phyloP scores from a whole-genome alignment of 2,888 invertebrate genomes.

The Doris montereyensis region DNA sequence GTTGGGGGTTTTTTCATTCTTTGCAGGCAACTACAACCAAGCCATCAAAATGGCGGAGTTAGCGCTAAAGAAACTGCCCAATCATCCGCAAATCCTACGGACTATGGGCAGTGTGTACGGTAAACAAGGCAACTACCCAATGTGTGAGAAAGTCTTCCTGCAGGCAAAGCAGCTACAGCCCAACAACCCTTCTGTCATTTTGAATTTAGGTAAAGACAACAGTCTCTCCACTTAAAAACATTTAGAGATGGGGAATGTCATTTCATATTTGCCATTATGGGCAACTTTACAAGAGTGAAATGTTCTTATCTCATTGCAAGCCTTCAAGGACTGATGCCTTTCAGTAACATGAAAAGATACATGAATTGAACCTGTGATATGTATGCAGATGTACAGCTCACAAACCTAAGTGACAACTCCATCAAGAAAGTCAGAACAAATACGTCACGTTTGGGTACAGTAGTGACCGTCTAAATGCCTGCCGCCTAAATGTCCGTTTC shows the following conservation, averaged over 20 bases:
- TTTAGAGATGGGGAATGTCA: no score
- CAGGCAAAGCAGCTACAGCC: conserved; percentile 81
- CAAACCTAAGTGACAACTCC: no score
- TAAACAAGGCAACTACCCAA: conserved; percentile 82
- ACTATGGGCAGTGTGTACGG: conserved; percentile 91
- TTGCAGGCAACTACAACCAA: conserved; percentile 78
- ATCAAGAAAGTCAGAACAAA: no score
- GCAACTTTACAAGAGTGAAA: no score
- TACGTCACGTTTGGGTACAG: no score
- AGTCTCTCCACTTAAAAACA: background rate
- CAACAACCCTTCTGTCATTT: conserved; percentile 85
- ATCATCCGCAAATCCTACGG: conserved; percentile 86
- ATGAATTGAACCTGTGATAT: no score
- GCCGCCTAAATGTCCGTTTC: no score
- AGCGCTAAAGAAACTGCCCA: conserved; percentile 82
- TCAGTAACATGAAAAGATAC: no score
- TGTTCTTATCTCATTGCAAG: no score
- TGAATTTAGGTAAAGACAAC: conserved; percentile 84
- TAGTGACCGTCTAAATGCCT: no score
- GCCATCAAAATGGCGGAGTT: conserved; percentile 82
- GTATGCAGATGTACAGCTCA: no score
- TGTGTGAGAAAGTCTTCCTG: conserved; percentile 87
- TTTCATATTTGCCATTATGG: background rate
- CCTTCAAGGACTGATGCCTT: no score
- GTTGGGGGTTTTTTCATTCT: background rate